Evolutionary conservation across 2,113 vertebrate genomes (phyloP).

Genomic region (Puntigrus tetrazona): DNA sequence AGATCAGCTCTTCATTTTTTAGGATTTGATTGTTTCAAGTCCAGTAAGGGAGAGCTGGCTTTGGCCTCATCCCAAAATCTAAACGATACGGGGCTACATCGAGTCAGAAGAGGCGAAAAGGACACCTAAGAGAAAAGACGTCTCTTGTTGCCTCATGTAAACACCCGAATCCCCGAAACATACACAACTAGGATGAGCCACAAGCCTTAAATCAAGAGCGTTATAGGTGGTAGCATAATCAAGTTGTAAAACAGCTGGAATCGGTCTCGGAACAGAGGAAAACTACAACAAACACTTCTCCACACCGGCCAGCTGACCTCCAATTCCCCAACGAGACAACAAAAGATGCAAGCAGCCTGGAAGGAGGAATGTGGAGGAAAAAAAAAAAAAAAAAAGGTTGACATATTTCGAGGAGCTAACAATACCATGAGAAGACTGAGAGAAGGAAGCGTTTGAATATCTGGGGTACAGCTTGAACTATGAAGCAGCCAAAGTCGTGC

Average conservation of each 20-base stretch:
- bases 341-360: background rate
- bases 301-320: background rate
- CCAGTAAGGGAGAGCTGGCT: constrained; percentile 11
- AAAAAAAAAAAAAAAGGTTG: background rate
- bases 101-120: background rate
- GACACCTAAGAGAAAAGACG: constrained; percentile 11
- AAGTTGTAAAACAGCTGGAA: background rate
- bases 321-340: background rate
- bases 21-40: background rate
- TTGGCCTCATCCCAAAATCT: constrained; percentile 2
- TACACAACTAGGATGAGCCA: background rate
- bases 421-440: background rate
- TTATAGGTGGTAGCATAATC: background rate
- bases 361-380: background rate
- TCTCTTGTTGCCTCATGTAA: constrained; percentile 11
- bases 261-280: background rate
- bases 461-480: too few relatives aligned
- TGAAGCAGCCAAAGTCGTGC: background rate
- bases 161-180: background rate
- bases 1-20: background rate
- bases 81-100: background rate
- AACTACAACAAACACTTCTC: background rate
- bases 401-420: background rate
- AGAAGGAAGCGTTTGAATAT: background rate
- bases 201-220: background rate